phyloP scores from a whole-genome alignment of 2,113 vertebrate genomes.

The Epinephelus fuscoguttatus region DNA sequence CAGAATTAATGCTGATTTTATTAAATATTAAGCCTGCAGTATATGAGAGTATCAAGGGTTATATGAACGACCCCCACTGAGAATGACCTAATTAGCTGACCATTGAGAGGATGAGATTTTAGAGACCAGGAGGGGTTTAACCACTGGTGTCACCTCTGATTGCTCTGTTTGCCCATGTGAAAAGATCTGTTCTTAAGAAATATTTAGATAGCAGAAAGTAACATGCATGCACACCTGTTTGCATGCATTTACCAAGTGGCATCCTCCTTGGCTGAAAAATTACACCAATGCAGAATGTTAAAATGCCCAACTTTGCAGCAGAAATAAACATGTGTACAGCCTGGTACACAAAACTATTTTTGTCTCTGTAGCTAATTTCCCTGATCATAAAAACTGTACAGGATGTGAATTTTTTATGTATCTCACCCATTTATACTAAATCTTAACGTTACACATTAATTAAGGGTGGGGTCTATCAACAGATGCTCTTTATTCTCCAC shows the following conservation, averaged over 20 bases:
- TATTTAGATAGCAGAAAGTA: background rate
- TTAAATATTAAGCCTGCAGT: conserved; percentile 13
- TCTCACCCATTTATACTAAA: no score
- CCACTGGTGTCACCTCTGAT: conserved; percentile 37
- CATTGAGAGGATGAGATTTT: conserved; percentile 43
- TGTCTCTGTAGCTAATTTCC: no score
- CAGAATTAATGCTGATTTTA: background rate
- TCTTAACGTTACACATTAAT: no score
- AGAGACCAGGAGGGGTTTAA: conserved; percentile 35
- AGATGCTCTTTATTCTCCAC: background rate
- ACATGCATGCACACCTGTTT: no score
- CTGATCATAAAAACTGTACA: no score
- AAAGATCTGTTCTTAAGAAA: background rate
- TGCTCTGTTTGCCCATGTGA: conserved; percentile 10
- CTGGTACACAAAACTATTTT: no score
- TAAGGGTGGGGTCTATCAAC: background rate
- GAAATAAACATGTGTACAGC: no score
- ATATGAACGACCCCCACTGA: conserved; percentile 60
- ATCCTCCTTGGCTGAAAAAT: no score
- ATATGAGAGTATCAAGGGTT: conserved; percentile 35
- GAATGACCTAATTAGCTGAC: conserved; percentile 74
- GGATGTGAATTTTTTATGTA: no score
- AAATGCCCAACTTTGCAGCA: no score
- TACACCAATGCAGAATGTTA: no score
- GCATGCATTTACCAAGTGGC: no score